Conservation (phyloP, 2,113 vertebrate species). For the Chitala chitala region DNA sequence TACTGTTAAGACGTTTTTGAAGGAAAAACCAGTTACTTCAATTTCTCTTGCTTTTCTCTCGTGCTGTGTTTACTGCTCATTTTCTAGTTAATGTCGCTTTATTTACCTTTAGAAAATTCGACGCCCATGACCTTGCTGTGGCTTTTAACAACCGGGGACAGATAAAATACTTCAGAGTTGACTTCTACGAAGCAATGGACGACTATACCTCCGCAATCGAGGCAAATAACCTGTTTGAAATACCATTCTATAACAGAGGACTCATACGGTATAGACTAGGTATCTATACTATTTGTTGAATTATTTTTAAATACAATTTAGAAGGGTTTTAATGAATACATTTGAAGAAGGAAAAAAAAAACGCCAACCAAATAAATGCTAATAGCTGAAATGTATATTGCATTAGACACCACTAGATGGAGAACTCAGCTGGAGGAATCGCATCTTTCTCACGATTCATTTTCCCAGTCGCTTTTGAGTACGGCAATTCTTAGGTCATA, state of each 20-base stretch:
- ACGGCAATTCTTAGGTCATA: too few species aligned
- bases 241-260: slow-evolving; percentile 90
- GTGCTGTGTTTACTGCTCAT: background rate
- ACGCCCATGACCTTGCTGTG: slow-evolving; percentile 58
- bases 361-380: too few species aligned
- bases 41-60: too few species aligned
- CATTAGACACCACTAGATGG: too few species aligned
- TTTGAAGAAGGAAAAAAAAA: too few species aligned
- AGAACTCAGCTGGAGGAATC: too few species aligned
- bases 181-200: slow-evolving; percentile 82
- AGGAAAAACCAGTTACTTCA: background rate
- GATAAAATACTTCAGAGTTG: slow-evolving; percentile 81
- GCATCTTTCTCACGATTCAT: too few species aligned
- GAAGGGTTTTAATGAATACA: too few species aligned
- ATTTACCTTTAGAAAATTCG: slow-evolving; percentile 55
- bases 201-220: slow-evolving; percentile 79
- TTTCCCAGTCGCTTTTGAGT: too few species aligned
- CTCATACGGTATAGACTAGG: slow-evolving; percentile 82
- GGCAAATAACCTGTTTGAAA: slow-evolving; percentile 63
- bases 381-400: too few species aligned
- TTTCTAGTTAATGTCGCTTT: background rate
- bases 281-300: slow-evolving; percentile 54
- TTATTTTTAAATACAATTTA: too few species aligned
- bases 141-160: slow-evolving; percentile 88
- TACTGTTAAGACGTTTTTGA: slow-evolving; percentile 28